Base-by-base conservation (phyloP, 1,140 invertebrate genomes). In the Cotesia typhae region DNA sequence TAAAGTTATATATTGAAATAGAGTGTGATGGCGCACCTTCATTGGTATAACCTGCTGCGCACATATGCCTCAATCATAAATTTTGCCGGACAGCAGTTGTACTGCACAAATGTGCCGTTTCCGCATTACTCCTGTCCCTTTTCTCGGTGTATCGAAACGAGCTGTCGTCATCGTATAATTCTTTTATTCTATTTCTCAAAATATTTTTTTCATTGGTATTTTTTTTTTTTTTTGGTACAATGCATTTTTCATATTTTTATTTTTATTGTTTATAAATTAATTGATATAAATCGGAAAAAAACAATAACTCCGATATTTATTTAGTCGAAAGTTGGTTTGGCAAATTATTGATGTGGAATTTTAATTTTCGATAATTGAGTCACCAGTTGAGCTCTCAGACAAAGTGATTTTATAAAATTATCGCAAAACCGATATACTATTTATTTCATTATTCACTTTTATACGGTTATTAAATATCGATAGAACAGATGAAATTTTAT, bases 11-110 rank as follows among this genome's bases (percentile, higher is more conserved):
- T 47, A 47, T 47, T 38, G 36, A 38, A 63, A 37, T 37, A 37
- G 35, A 37, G 60, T 14, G 28, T 47, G 41, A 47, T 47, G 41
- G 41, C 10, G 12, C 60, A 37, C 60, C 35, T 63, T 38, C 35
- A 37, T 10, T 37, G 35, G n/a, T 37, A 37, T 9, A 63, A 14
- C 9, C 37, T 38, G 60, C 60, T 38, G 60, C 10, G 35, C 60
- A 63, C 37, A 38, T 28, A 63, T 63, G 37, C 37, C 28, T 63
- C 60, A 63, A 63, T 63, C 60, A 63, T 63, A 63, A 63, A 63
- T 63, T 63, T 63, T 28, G 36, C 37, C 37, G 28, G 37, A 37
- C 37, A 28, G 60, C 60, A 63, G 35, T 63, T 37, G 60, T n/a
- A 63, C 60, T 37, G 60, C 37, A 63, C 60, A 63, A 63, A 63